Evolutionary conservation across 2,797 vertebrate genomes (phyloP), one percentile per base, ranked within the genome.

Genomic region (Natrix natrix): DNA sequence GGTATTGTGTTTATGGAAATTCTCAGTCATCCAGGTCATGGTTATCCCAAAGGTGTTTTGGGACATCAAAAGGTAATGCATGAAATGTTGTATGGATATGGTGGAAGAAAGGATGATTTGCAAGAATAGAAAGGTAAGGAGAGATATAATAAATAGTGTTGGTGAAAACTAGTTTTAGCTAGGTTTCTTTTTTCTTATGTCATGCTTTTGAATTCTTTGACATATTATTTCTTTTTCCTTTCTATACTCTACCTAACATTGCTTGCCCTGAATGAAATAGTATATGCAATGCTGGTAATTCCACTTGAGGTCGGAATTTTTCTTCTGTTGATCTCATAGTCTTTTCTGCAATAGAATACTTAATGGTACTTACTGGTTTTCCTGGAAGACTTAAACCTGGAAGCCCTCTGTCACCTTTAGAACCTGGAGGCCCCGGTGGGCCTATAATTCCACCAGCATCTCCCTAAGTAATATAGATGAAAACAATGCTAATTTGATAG

Each of bases 331-430:
- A 89, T 1, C 6, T 26, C 10, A 24, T 11, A 17, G 90, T 83
- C 6, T 13, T 26, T n/a, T 61, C 17, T 91, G 66, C 20, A 43
- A 24, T 37, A 26, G n/a, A 57, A 48, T 24, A 55, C 55, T 32
- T 86, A 63, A 86, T 66, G 74, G 13, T 95, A 96, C 98, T 97
- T 97, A 99, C 99, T 94, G 97, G 97, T 96, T 96, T 96, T 92
- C 98, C 98, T 88, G 95, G 96, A 24, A 98, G 93, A 95, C 97
- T 98, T 94, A 95, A 96, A 94, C 98, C 98, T 89, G 98, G 98
- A 95, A 98, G 98, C 63, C 99, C 99, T 88, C 98, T 97, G 90
- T 99, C 99, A 8, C 99, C 99, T 98, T 99, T 99, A 61, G 98
- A 98, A 96, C 99, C 99, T 60, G 98, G 98, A 89, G 97, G 97